phyloP scores from a whole-genome alignment of 2,113 vertebrate genomes.

The Mustelus asterias region DNA sequence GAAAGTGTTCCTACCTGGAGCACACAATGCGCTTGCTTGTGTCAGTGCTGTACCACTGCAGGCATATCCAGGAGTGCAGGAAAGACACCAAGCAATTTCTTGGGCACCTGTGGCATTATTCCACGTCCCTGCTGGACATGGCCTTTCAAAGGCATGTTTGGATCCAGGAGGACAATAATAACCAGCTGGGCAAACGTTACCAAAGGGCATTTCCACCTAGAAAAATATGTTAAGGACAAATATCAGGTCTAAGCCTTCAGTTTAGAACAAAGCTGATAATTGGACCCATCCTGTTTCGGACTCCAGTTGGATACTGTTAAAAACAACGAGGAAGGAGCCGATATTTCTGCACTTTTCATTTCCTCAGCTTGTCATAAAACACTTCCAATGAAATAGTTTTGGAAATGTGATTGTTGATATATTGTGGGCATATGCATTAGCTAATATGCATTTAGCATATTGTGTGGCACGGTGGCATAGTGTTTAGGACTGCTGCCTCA shows the following conservation, averaged over 20 bases:
- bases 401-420: not conserved
- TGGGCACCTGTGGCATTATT: constrained; percentile 61
- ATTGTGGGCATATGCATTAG: not conserved
- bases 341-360: not conserved
- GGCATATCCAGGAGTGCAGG: constrained; percentile 73
- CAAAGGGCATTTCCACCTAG: constrained; percentile 62
- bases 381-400: not conserved
- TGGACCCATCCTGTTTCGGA: not conserved
- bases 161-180: constrained; percentile 71
- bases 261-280: not conserved
- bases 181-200: constrained; percentile 68
- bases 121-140: constrained; percentile 76
- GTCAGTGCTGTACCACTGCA: constrained; percentile 64
- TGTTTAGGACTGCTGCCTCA: too few relatives aligned
- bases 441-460: not conserved
- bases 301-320: not conserved
- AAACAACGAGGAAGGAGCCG: not conserved
- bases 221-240: not conserved
- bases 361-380: not conserved
- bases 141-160: constrained; percentile 54
- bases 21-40: constrained; percentile 61
- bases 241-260: not conserved
- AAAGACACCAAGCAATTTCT: constrained; percentile 62
- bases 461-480: too few relatives aligned
- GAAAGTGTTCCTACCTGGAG: constrained; percentile 50